These are phyloP conservation scores for Neodiprion fabricii DNA, from an alignment of 1,140 invertebrate species.

Conservation along the genomic window DNA sequence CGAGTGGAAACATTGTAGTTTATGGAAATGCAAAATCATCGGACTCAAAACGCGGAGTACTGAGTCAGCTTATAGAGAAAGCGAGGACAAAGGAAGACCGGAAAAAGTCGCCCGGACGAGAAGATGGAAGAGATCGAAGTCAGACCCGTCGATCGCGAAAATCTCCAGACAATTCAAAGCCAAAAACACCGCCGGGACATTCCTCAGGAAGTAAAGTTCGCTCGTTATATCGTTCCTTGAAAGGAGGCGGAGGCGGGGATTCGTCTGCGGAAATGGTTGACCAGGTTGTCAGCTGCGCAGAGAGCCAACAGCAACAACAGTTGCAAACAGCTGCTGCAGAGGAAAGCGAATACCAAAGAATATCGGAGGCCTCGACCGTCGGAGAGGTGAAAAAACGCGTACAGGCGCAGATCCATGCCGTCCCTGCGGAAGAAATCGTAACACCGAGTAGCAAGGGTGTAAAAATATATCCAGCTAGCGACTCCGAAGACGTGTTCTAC, in stretches of 20 bases:
- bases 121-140: constrained; percentile 52
- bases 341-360: constrained; percentile 70
- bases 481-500: constrained; percentile 70
- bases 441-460: constrained; percentile 36
- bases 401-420: constrained; percentile 64
- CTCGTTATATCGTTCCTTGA: constrained; percentile 51
- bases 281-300: constrained; percentile 43
- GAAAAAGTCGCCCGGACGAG: constrained; percentile 60
- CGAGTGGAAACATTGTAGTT: constrained; percentile 56
- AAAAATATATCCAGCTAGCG: constrained; percentile 67
- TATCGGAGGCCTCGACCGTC: constrained; percentile 63
- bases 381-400: constrained; percentile 60
- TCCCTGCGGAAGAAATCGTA: constrained; percentile 48
- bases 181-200: constrained; percentile 57
- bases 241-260: constrained; percentile 38
- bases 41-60: constrained; percentile 58
- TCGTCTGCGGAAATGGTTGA: constrained; percentile 48
- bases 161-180: constrained; percentile 59
- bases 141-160: constrained; percentile 55
- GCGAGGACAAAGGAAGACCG: constrained; percentile 62
- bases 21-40: constrained; percentile 50
- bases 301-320: constrained; percentile 39
- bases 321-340: constrained; percentile 37
- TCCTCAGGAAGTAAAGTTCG: constrained; percentile 53
- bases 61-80: constrained; percentile 66